A percentile compares a stretch with the other conserved stretches of the same genome.
phyloP scores from a whole-genome alignment of 2,888 invertebrate genomes.

The Mesodorylaimus sp. region DNA sequence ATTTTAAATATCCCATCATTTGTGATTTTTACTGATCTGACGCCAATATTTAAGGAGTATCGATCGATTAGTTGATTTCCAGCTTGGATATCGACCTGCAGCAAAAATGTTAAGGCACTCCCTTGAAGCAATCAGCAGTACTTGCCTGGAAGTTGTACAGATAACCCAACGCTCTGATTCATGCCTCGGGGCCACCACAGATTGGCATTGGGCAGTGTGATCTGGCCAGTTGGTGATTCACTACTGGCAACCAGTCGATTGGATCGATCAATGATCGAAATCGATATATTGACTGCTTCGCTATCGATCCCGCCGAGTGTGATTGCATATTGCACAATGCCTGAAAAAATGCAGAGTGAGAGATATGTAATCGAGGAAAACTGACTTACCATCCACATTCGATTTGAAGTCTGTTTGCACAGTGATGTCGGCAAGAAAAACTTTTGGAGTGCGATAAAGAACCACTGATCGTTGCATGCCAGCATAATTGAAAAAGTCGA shows the following conservation, averaged over 20 bases:
- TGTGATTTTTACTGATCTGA: constrained; percentile 60
- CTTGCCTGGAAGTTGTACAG: constrained; percentile 60
- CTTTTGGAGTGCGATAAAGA: constrained; percentile 63
- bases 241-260: no score
- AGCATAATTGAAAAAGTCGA: constrained; percentile 96
- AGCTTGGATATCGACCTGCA: background rate
- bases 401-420: background rate
- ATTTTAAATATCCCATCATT: constrained; percentile 45
- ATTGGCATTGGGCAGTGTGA: constrained; percentile 22
- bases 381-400: constrained; percentile 1
- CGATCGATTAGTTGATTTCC: constrained; percentile 42
- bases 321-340: no score
- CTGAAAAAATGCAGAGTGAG: no score
- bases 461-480: constrained; percentile 84
- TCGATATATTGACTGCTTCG: no score
- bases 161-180: constrained; percentile 47
- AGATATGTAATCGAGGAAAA: no score
- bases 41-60: constrained; percentile 65
- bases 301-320: no score
- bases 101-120: no score
- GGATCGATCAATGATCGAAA: no score
- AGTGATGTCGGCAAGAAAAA: constrained; percentile 60
- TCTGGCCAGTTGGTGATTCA: no score
- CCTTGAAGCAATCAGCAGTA: no score
- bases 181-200: constrained; percentile 36